Conservation (phyloP, 2,113 vertebrate genomes). For the Drymodes brunneopygia region DNA sequence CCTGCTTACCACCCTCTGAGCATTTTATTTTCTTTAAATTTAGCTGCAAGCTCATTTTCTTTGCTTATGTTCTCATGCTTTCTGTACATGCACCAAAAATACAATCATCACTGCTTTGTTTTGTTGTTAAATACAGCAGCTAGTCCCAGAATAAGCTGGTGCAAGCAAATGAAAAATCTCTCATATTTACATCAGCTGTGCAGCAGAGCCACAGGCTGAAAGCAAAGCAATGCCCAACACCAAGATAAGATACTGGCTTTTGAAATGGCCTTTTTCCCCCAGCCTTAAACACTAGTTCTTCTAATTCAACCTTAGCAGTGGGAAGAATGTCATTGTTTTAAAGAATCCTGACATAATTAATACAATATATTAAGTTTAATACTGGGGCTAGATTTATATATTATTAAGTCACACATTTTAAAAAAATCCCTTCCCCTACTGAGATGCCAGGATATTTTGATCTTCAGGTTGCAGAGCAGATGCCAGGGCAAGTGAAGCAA, state of each 20-base stretch:
- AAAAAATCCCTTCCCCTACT: neutral
- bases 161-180: neutral
- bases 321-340: neutral
- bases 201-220: neutral
- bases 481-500: neutral
- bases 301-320: neutral
- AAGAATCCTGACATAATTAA: neutral
- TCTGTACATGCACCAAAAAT: neutral
- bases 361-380: neutral
- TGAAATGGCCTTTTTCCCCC: neutral
- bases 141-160: neutral
- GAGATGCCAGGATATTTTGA: neutral
- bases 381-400: neutral
- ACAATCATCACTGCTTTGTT: conserved; percentile 6
- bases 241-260: neutral
- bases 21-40: neutral
- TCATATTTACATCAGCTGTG: neutral
- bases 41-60: neutral
- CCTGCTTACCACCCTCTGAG: neutral
- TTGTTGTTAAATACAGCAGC: conserved; percentile 5
- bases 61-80: neutral
- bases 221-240: neutral
- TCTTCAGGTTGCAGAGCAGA: neutral
- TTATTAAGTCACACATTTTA: neutral
- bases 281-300: neutral